Base-by-base conservation (phyloP, 2,113 vertebrate genomes). In the Pseudolaguvia tuberculata region DNA sequence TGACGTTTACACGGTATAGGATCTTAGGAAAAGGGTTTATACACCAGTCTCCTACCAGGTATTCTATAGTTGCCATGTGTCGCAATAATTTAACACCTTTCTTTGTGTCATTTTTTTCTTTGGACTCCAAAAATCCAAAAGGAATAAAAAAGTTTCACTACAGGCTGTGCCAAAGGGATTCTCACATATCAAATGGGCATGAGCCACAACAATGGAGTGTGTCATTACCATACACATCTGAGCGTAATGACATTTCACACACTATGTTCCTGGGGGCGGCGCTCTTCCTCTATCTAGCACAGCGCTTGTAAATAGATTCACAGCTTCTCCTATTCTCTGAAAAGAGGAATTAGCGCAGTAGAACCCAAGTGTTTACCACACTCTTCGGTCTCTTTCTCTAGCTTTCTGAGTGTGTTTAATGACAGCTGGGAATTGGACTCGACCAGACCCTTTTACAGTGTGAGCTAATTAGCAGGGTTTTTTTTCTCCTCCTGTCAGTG, bases 391-490 rank as follows among this genome's bases (percentile, higher is more conserved):
- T 83, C 80, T 81, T 73, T 82, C 74, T 71, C 77, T 85, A 82
- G 82, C 82, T 84, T 78, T 82, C 72, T 48, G 78, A 84, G 80
- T 85, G 80, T 85, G 83, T 80, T 84, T 85, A 88, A 89, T 87
- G 87, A 87, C 85, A 87, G 86, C 89, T 84, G 85, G 82, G 87
- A 81, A 82, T 83, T 83, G 82, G 73, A 77, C 82, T 80, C 70
- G 55, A 77, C 81, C 74, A 71, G 76, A 78, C 82, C 85, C 80
- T 82, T 88, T 87, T 86, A 86, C 87, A 85, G 82, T 82, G 78
- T 82, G 78, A 87, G 79, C 87, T 91, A 90, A 91, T 90, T 90
- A 89, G 85, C 86, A 85, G 83, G 81, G 85, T 90, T 86, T 72
- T 42, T 42, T 42, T 42, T 42, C 8, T 42, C 9, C 78, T 87